These are phyloP conservation scores for Oreochromis aureus DNA, from an alignment of 2,113 vertebrate genomes.

Conservation along the genomic window DNA sequence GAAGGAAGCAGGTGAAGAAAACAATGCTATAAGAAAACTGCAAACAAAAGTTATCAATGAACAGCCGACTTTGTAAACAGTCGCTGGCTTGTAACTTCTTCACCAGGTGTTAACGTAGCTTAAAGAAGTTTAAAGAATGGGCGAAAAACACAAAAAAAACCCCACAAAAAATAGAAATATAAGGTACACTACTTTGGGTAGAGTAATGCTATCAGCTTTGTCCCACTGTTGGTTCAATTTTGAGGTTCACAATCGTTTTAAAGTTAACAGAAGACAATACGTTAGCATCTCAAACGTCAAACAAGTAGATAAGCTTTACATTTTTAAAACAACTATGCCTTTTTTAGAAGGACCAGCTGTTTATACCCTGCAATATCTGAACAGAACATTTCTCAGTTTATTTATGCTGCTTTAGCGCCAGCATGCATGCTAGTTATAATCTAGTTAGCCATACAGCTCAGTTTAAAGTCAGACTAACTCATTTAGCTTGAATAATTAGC, in stretches of 20 bases:
- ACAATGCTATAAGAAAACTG: background rate
- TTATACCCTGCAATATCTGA: fast-evolving
- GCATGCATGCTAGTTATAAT: background rate
- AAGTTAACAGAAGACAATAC: fast-evolving
- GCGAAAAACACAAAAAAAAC: background rate
- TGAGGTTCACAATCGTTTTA: background rate
- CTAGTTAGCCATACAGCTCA: background rate
- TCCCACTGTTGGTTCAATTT: background rate
- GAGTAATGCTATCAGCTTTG: background rate
- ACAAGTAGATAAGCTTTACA: background rate
- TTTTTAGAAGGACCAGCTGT: fast-evolving
- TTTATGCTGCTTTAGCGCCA: background rate
- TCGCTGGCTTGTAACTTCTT: background rate
- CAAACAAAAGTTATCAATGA: background rate
- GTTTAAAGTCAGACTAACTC: background rate
- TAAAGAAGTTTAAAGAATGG: background rate
- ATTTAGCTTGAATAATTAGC: background rate
- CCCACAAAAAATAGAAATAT: background rate
- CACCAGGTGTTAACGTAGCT: background rate
- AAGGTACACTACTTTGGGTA: background rate
- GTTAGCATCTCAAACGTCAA: background rate
- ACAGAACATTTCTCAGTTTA: background rate
- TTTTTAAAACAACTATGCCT: background rate
- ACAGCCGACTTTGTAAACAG: background rate
- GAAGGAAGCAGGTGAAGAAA: background rate